Conservation (phyloP, 2,888 invertebrate species). For the Oscheius myriophilus region DNA sequence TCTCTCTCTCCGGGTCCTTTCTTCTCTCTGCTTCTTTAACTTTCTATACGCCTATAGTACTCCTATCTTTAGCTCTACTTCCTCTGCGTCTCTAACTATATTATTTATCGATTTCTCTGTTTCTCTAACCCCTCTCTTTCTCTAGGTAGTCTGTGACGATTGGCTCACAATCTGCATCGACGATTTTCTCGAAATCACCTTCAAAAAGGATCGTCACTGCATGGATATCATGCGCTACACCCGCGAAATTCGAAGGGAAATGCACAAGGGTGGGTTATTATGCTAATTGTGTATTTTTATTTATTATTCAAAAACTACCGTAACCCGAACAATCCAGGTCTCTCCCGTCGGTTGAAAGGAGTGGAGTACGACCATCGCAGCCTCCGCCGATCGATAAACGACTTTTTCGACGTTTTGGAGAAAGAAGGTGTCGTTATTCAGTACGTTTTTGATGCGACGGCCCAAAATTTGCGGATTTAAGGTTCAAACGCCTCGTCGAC, state of each 20-base stretch:
- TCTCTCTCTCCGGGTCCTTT: no score
- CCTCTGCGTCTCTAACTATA: not conserved
- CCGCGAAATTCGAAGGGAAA: conserved; percentile 39
- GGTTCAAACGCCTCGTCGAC: conserved; percentile 44
- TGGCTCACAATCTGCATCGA: conserved; percentile 37
- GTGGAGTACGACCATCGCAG: conserved; percentile 35
- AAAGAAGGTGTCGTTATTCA: conserved; percentile 36
- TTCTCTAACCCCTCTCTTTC: not conserved
- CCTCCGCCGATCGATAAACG: conserved; percentile 23
- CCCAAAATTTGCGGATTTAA: not conserved
- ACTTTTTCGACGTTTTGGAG: conserved; percentile 28
- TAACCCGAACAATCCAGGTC: conserved; percentile 26
- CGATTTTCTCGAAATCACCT: conserved; percentile 50
- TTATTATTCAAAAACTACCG: not conserved
- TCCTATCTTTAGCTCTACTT: not conserved
- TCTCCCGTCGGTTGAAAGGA: conserved; percentile 37
- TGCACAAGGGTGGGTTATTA: conserved; percentile 35
- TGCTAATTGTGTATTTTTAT: not conserved
- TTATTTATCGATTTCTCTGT: not conserved
- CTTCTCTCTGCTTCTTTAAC: no score
- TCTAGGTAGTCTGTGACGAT: conserved; percentile 38
- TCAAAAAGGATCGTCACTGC: conserved; percentile 37
- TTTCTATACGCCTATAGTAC: not conserved
- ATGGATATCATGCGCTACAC: conserved; percentile 36
- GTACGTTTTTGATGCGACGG: not conserved